Evolutionary conservation across 2,888 invertebrate genomes (phyloP).

Genomic region (Pedicia rivosa): DNA sequence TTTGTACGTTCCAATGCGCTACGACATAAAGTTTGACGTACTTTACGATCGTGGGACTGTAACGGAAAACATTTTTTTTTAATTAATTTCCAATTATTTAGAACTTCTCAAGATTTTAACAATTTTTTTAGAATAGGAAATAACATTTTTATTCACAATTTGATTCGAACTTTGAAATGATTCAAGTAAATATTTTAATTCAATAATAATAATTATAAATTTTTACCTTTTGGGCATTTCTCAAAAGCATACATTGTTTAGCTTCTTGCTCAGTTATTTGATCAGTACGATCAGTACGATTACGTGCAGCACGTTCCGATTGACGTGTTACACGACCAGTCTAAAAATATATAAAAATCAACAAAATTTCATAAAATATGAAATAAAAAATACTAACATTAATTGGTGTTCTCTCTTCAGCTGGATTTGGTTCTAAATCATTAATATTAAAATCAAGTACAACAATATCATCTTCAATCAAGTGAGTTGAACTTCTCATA

Average conservation of each 20-base stretch:
- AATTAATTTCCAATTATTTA: no score
- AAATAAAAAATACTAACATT: constrained; percentile 10
- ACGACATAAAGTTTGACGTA: constrained; percentile 33
- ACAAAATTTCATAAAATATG: background rate
- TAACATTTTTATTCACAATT: no score
- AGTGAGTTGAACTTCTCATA: constrained; percentile 24
- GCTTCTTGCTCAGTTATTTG: constrained; percentile 19
- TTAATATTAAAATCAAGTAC: constrained; percentile 23
- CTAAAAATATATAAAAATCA: constrained; percentile 2
- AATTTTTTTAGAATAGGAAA: no score
- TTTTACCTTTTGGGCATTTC: constrained; percentile 25
- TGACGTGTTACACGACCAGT: constrained; percentile 11
- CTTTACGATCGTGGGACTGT: constrained; percentile 32
- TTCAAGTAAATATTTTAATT: background rate
- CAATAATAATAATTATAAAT: background rate
- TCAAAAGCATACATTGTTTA: constrained; percentile 25
- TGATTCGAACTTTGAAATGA: no score
- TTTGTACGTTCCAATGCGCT: constrained; percentile 37
- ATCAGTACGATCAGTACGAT: no score
- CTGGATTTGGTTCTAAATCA: constrained; percentile 10
- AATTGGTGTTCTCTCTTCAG: constrained; percentile 10
- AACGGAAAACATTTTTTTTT: constrained; percentile 14
- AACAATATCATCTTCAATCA: constrained; percentile 22
- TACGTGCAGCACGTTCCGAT: no score
- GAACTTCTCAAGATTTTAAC: no score